Conservation (phyloP, 2,888 invertebrate genomes). For the Diabrotica balteata region DNA sequence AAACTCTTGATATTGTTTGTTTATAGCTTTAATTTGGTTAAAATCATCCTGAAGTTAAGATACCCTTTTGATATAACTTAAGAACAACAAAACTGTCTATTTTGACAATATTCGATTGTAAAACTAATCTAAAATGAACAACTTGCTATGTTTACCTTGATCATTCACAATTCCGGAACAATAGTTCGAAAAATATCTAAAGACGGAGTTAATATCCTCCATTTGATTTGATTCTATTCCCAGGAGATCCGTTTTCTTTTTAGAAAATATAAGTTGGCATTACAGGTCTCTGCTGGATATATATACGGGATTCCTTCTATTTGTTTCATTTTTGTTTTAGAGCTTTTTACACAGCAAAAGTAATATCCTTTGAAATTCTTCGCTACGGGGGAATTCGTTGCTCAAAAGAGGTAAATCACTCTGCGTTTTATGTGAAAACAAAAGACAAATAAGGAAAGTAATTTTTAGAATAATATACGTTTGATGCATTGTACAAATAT, state of each 20-base stretch:
- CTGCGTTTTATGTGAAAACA: no score
- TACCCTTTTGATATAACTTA: no score
- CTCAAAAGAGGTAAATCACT: no score
- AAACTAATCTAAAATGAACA: not conserved
- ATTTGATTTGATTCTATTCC: conserved; percentile 36
- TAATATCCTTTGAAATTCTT: conserved; percentile 5
- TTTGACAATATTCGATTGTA: not conserved
- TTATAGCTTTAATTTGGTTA: no score
- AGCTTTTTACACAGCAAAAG: conserved; percentile 3
- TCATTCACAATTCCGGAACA: conserved; percentile 4
- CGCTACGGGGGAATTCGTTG: not conserved
- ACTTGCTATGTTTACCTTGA: not conserved
- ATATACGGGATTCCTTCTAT: conserved; percentile 4
- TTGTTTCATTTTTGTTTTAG: conserved; percentile 5
- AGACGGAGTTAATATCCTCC: conserved; percentile 23
- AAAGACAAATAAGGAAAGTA: no score
- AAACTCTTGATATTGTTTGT: no score
- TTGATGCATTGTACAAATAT: not conserved
- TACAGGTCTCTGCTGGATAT: conserved; percentile 15
- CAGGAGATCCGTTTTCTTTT: conserved; percentile 22
- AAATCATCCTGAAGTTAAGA: no score
- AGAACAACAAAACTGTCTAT: no score
- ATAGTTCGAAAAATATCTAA: conserved; percentile 3
- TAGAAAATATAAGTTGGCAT: conserved; percentile 28
- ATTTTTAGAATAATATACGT: no score